A percentile compares a stretch with the other conserved stretches of the same genome.
These are phyloP conservation scores for Frankliniella intonsa DNA, from an alignment of 2,888 invertebrate genomes.

Conservation along the genomic window DNA sequence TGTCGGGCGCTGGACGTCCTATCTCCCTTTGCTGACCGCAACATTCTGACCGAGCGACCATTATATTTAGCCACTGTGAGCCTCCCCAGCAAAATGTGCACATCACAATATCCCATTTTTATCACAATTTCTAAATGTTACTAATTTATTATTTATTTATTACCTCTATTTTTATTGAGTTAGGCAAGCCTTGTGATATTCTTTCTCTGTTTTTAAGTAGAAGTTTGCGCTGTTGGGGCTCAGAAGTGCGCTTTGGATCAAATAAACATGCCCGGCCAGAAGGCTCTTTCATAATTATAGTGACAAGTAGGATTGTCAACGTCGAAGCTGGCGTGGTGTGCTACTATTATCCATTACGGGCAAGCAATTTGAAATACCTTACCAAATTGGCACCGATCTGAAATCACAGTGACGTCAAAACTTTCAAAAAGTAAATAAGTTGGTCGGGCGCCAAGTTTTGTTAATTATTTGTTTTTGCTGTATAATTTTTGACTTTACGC, in stretches of 20 bases:
- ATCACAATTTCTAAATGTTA: background rate
- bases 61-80: background rate
- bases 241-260: background rate
- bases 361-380: too few species aligned
- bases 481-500: background rate
- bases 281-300: background rate
- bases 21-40: slow-evolving; percentile 20
- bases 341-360: too few species aligned
- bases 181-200: slow-evolving; percentile 22
- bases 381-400: too few species aligned
- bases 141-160: slow-evolving; percentile 13
- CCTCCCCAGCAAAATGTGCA: background rate
- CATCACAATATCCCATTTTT: slow-evolving; percentile 2
- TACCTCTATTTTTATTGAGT: slow-evolving; percentile 3
- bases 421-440: background rate
- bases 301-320: too few species aligned
- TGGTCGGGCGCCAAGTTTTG: background rate
- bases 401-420: background rate
- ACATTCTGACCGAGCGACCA: slow-evolving; percentile 1
- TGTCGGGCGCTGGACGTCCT: slow-evolving; percentile 1
- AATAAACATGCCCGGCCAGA: background rate
- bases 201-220: background rate
- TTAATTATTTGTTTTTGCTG: background rate
- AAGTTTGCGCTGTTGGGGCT: slow-evolving; percentile 7
- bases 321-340: too few species aligned